Percentiles rank a stretch among this genome's conserved stretches.
Conservation (phyloP, 2,797 vertebrate genomes). For the Falco naumanni region DNA sequence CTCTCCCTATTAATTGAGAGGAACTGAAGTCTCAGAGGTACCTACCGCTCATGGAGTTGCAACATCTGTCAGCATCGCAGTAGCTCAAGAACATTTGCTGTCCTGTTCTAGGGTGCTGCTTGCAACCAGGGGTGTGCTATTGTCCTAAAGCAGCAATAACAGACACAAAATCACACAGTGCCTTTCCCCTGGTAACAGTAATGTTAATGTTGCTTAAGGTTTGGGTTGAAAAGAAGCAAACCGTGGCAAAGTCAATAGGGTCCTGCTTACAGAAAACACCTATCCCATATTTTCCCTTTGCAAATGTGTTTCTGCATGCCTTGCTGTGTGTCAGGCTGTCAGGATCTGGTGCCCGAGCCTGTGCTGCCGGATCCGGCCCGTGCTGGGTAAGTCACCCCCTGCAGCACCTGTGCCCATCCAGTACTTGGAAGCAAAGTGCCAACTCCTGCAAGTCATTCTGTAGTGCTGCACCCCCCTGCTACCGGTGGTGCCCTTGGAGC, state of each 20-base stretch:
- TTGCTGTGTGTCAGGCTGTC: neutral
- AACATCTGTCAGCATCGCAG: neutral
- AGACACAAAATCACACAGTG: rapidly evolving
- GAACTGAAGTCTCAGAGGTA: neutral
- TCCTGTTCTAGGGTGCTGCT: neutral
- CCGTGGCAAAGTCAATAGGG: neutral
- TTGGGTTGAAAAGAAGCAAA: neutral
- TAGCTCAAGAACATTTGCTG: neutral
- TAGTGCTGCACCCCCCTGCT: neutral
- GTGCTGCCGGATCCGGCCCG: rapidly evolving
- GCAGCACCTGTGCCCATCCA: neutral
- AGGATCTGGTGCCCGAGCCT: neutral
- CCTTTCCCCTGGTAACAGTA: neutral
- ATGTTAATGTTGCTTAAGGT: neutral
- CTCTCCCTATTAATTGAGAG: neutral
- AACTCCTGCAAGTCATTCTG: rapidly evolving
- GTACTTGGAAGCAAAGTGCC: neutral
- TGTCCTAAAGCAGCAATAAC: neutral
- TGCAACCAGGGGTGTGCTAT: neutral
- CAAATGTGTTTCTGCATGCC: neutral
- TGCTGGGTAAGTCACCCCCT: neutral
- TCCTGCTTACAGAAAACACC: neutral
- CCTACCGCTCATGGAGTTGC: rapidly evolving
- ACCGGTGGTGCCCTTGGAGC: rapidly evolving
- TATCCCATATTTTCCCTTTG: rapidly evolving